Base-by-base conservation (phyloP, 2,888 invertebrate species). In the Creontiades dilutus region DNA sequence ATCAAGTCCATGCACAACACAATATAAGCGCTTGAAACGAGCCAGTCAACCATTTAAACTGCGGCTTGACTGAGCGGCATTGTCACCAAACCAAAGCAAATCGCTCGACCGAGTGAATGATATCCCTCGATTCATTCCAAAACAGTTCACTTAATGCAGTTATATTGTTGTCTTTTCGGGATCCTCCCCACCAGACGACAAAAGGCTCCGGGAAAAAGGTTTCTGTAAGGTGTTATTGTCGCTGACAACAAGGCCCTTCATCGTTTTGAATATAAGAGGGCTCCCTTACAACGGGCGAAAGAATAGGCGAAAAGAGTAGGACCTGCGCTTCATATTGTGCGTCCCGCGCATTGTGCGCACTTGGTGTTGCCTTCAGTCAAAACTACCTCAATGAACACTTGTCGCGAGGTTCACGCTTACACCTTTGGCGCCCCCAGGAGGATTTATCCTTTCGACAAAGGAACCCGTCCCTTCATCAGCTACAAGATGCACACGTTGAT, bases 301-400 rank as follows among this genome's bases (percentile, higher is more conserved):
- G 88, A 78, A 88, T 88, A 55, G 88, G 48, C 88, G 28, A n/a
- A 82, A 88, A 78, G 88, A 78, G 80, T 88, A 80, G 88, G 88
- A 88, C 88, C 88, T 88, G 88, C 88, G 88, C 88, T 78, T 88
- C 88, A 80, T 80, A 87, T 88, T 88, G 88, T 88, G 76, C 47
- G 52, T 85, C 52, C 61, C 55, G 82, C 57, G 76, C 75, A 75
- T 86, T 86, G 86, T 55, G 47, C 46, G 88, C 23, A 80, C 78
- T 80, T 78, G 16, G 48, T 46, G 37, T 16, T 61, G 47, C 75
- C 68, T 81, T 48, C 88, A 52, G 78, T 78, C 88, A 80, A 88
- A 87, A 88, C 88, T 88, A 88, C 78, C 88, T 88, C 88, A 88
- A 88, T 88, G 88, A 88, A 55, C 88, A 88, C 88, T 88, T 88